Evolutionary conservation across 92 coral and sea anemone species (phyloP).

Genomic region (Actinernus sp.): DNA sequence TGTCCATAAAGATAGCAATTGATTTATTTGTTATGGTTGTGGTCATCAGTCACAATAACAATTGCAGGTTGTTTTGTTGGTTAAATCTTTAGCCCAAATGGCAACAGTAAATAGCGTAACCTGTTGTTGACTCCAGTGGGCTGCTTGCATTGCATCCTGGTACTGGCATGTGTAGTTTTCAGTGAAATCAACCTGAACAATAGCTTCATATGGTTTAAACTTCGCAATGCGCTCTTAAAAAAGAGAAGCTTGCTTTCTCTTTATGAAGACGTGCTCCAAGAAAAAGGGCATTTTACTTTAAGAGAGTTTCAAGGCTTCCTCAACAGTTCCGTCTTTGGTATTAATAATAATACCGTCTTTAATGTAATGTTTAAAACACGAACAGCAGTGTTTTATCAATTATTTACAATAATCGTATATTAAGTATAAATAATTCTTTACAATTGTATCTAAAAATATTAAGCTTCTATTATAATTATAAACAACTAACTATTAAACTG

Average conservation of each 20-base stretch:
- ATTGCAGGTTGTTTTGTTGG: conserved; percentile 25
- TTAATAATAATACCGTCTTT: too few species aligned
- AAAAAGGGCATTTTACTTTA: conserved; percentile 48
- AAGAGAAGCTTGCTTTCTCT: conserved; percentile 23
- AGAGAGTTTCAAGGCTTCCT: conserved; percentile 33
- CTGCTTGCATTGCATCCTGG: conserved; percentile 44
- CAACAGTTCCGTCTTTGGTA: too few species aligned
- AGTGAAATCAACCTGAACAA: conserved; percentile 60
- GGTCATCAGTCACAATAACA: conserved; percentile 58
- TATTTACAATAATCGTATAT: too few species aligned
- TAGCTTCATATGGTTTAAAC: conserved; percentile 37
- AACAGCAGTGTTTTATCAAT: too few species aligned
- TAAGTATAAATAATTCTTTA: too few species aligned
- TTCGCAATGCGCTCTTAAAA: conserved; percentile 36
- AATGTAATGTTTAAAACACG: too few species aligned
- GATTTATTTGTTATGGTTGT: conserved; percentile 53
- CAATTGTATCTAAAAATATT: too few species aligned
- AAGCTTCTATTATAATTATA: too few species aligned
- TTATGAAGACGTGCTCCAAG: too few species aligned
- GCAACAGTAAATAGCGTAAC: conserved; percentile 38
- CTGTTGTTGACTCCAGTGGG: conserved; percentile 54
- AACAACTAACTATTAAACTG: too few species aligned
- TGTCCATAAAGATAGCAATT: conserved; percentile 55
- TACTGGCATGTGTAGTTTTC: too few species aligned
- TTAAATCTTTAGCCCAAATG: conserved; percentile 44